Conservation (phyloP, 1,140 invertebrate species). For the Drosophila baimaii region DNA sequence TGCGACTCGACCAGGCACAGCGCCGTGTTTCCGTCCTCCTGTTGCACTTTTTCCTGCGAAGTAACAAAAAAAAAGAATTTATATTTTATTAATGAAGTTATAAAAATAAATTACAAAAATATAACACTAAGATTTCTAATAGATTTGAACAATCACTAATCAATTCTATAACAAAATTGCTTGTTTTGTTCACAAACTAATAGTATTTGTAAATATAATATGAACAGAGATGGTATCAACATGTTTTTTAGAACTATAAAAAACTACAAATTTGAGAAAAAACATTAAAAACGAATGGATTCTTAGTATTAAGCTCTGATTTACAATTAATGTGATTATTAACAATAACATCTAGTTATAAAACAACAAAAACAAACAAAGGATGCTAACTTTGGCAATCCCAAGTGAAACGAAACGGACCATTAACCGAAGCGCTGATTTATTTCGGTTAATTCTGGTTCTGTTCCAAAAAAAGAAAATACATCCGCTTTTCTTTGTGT, state of each 20-base stretch:
- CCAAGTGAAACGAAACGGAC: too few species aligned
- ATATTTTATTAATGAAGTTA: neutral
- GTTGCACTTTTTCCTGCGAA: too few species aligned
- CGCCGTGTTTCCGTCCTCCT: too few species aligned
- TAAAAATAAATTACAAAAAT: neutral
- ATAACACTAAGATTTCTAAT: constrained; percentile 2
- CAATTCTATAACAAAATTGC: neutral
- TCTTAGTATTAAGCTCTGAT: neutral
- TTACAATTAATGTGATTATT: neutral
- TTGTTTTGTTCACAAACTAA: neutral
- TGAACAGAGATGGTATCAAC: neutral
- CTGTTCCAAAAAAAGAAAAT: too few species aligned
- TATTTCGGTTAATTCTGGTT: too few species aligned
- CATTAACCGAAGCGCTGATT: too few species aligned
- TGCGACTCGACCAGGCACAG: too few species aligned
- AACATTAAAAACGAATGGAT: neutral
- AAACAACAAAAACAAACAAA: neutral
- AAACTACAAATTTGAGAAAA: neutral
- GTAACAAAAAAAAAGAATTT: too few species aligned
- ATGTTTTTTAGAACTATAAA: neutral
- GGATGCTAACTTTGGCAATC: too few species aligned
- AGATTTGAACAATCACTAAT: neutral
- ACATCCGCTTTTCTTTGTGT: too few species aligned
- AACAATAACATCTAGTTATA: neutral
- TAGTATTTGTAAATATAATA: neutral